Conservation (phyloP, 2,113 vertebrate species). For the Melanocharis versteri region DNA sequence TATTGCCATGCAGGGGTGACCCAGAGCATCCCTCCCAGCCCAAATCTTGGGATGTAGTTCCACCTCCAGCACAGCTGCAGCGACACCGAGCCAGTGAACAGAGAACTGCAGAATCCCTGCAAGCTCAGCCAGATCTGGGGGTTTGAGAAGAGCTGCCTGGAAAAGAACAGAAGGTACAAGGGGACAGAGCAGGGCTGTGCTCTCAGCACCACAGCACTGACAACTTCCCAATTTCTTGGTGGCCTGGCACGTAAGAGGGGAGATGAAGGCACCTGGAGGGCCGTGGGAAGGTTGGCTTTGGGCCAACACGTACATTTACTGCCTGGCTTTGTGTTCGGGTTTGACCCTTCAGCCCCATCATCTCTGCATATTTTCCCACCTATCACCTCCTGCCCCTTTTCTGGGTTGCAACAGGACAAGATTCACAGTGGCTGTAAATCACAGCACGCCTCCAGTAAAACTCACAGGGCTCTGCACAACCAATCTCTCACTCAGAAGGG, state of each 20-base stretch:
- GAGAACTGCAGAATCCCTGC: background rate
- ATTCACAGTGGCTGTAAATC: background rate
- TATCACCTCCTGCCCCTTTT: no score
- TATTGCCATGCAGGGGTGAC: background rate
- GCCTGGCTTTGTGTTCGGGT: background rate
- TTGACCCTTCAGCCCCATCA: background rate
- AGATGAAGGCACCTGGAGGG: background rate
- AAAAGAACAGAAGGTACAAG: background rate
- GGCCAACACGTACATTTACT: rapidly evolving
- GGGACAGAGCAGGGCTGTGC: background rate
- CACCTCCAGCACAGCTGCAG: background rate
- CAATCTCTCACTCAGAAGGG: background rate
- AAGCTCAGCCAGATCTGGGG: background rate
- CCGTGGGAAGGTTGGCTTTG: background rate
- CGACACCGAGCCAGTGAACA: background rate
- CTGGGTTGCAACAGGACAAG: background rate
- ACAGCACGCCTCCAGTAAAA: background rate
- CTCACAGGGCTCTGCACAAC: background rate
- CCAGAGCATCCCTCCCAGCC: no score
- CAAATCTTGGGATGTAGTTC: background rate
- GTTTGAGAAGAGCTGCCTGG: rapidly evolving
- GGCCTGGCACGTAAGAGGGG: rapidly evolving
- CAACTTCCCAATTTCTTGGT: background rate
- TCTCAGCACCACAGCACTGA: background rate
- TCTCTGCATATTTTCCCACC: rapidly evolving